phyloP scores from a whole-genome alignment of 2,797 vertebrate species.

The Linurgus olivaceus region DNA sequence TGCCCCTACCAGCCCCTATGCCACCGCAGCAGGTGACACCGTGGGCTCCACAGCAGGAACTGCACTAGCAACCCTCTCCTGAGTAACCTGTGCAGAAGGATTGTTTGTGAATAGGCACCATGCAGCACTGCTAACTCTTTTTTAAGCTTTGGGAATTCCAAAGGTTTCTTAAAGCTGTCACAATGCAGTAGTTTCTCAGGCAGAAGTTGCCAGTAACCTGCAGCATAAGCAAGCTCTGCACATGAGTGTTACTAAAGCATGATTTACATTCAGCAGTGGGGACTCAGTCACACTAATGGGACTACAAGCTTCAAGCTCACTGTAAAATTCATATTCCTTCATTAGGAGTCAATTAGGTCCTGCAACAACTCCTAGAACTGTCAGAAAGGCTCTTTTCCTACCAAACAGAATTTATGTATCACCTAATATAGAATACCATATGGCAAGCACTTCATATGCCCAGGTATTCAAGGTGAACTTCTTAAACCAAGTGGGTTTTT shows the following conservation, averaged over 20 bases:
- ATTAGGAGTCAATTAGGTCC: not conserved
- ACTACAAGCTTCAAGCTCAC: not conserved
- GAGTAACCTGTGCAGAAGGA: not conserved
- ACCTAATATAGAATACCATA: not conserved
- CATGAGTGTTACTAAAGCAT: not conserved
- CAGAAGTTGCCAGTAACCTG: accelerated
- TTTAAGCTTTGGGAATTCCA: not conserved
- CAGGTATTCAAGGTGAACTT: not conserved
- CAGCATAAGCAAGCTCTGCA: not conserved
- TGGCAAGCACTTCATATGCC: not conserved
- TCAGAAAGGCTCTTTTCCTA: not conserved
- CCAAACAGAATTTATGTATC: not conserved
- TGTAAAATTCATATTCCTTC: not conserved
- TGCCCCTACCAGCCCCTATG: not conserved
- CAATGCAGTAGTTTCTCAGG: not conserved
- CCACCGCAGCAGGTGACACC: not conserved
- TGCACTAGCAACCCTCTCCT: not conserved
- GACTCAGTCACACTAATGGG: not conserved
- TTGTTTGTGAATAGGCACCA: not conserved
- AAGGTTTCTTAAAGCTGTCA: not conserved
- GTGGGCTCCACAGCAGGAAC: accelerated
- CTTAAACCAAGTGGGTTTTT: not conserved
- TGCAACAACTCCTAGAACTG: not conserved
- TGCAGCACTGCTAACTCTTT: not conserved
- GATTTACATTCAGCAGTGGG: not conserved